A percentile compares a stretch with the other conserved stretches of the same genome.
These are phyloP conservation scores for Ophraella communa DNA, from an alignment of 2,888 invertebrate species.

Conservation along the genomic window DNA sequence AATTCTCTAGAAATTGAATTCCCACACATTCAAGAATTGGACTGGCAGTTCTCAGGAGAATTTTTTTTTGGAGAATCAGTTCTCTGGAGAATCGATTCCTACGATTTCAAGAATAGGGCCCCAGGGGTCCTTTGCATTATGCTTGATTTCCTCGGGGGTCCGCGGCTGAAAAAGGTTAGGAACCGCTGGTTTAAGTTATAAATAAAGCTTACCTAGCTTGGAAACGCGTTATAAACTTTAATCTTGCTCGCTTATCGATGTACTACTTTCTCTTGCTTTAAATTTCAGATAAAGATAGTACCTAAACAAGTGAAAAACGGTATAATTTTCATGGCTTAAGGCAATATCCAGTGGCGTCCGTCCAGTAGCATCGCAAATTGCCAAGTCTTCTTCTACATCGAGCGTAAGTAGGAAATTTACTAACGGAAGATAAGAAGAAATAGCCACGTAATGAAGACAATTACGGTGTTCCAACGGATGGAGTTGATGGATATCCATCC, in stretches of 20 bases:
- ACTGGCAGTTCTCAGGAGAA: too few relatives aligned
- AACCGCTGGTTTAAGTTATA: neutral
- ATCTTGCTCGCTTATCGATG: neutral
- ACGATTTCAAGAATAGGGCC: too few relatives aligned
- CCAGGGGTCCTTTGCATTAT: too few relatives aligned
- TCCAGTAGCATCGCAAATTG: neutral
- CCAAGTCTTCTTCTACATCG: neutral
- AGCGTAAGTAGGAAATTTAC: slow-evolving; percentile 35
- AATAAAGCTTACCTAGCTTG: neutral
- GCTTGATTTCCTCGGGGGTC: too few relatives aligned
- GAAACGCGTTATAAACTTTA: neutral
- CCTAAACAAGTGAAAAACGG: neutral
- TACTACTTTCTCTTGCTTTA: neutral
- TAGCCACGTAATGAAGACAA: slow-evolving; percentile 41
- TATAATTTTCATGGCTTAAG: slow-evolving; percentile 27
- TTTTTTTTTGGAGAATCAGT: too few relatives aligned
- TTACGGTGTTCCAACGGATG: slow-evolving; percentile 39
- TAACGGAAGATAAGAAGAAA: slow-evolving; percentile 41
- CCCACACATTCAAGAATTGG: too few relatives aligned
- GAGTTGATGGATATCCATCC: slow-evolving; percentile 38
- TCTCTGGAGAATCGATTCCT: too few relatives aligned
- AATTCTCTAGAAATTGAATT: too few relatives aligned
- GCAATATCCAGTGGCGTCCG: slow-evolving; percentile 43
- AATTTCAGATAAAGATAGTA: neutral
- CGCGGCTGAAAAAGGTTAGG: too few relatives aligned